Percentiles rank a stretch among this genome's conserved stretches.
Conservation (phyloP, 2,113 vertebrate species). For the Thunnus thynnus region DNA sequence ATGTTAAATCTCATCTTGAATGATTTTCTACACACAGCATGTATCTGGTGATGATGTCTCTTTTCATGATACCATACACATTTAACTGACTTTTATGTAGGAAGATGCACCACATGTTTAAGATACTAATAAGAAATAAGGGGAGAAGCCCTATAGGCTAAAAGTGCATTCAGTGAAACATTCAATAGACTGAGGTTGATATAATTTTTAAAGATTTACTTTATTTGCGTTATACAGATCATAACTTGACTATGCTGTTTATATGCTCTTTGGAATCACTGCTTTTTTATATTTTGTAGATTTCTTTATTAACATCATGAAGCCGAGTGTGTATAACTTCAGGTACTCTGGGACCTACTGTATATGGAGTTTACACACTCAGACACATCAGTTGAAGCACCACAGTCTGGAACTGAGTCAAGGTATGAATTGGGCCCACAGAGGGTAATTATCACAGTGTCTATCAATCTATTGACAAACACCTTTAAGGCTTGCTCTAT, state of each 20-base stretch:
- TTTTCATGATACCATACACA: not conserved
- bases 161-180: not conserved
- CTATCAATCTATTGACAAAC: slow-evolving; percentile 53
- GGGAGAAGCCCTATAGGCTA: not conserved
- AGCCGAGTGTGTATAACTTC: not conserved
- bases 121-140: too few relatives aligned
- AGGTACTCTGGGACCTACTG: not conserved
- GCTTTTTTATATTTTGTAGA: slow-evolving; percentile 1
- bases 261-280: not conserved
- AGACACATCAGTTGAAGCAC: slow-evolving; percentile 13
- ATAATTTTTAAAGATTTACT: not conserved
- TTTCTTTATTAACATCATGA: slow-evolving; percentile 17
- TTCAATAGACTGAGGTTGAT: not conserved
- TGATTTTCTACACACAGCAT: not conserved
- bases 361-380: not conserved
- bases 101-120: not conserved
- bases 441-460: slow-evolving; percentile 58
- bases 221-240: not conserved
- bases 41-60: not conserved
- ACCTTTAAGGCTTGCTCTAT: slow-evolving; percentile 28
- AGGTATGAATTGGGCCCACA: slow-evolving; percentile 38
- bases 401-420: slow-evolving; percentile 24
- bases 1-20: too few relatives aligned
- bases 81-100: not conserved
- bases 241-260: not conserved